Base-by-base conservation (phyloP, 2,888 invertebrate genomes). In the Lasioglossum lativentre region DNA sequence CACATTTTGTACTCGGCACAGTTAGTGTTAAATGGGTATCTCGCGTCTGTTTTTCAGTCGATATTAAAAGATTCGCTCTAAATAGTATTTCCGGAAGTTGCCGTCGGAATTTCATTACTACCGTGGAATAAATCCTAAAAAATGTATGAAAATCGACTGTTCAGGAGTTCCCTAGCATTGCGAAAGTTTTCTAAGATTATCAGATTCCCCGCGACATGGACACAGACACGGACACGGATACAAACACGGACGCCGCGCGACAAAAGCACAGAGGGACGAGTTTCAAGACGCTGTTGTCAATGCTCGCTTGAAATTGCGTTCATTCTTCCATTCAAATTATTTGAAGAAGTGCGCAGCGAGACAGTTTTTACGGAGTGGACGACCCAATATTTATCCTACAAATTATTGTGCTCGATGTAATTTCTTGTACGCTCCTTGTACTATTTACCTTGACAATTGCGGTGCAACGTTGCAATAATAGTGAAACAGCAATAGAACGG, bases 81-180 rank as follows among this genome's bases (percentile, higher is more conserved):
- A 16, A n/a, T n/a, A 42, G 45, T 16, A 6, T 27, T 27, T 72
- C n/a, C 16, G 8, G 27, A 72, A 72, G 45, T 47, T 72, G 27
- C 4, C 52, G 40, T 8, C 5, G 77, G 77, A 80, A 80, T 70
- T 76, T 77, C 78, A 70, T 77, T 80, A 80, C n/a, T 68, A 27
- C 27, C 16, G 68, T 34, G 30, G 30, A 40, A 12, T 42, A 23
- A 0, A 19, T 34, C 4, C 34, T 14, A 23, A 27, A 14, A 74
- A 16, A 19, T 42, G 63, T 5, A 5, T 34, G 47, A 1, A 30
- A 23, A 30, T 40, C 42, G 19, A 59, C 30, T 30, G 56, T 74
- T 68, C 52, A 19, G 14, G 34, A 45, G 14, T 77, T 47, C 27
- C 34, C 30, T 12, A 30, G 19, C 16, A n/a, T 2, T 23, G 23